Percentiles rank a stretch among this genome's conserved stretches.
These are phyloP conservation scores for Kuschelorhynchus macadamiae DNA, from an alignment of 2,888 invertebrate genomes.

Conservation along the genomic window DNA sequence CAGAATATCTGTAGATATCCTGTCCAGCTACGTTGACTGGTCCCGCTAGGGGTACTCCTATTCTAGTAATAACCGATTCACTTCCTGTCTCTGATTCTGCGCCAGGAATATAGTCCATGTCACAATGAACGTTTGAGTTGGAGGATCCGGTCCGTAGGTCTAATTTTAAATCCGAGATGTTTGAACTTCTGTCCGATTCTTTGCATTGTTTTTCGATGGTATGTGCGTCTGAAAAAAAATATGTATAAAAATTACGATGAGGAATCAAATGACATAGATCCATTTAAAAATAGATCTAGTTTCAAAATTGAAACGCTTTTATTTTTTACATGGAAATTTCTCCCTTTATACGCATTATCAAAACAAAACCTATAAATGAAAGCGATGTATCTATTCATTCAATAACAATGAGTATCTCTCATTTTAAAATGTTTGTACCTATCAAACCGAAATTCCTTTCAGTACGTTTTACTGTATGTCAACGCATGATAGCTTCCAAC, in stretches of 20 bases:
- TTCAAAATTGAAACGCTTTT: background rate
- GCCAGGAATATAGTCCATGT: conserved; percentile 73
- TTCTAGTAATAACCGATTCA: conserved; percentile 72
- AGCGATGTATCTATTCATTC: too few species aligned
- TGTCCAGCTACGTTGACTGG: conserved; percentile 82
- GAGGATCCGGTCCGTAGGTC: conserved; percentile 89
- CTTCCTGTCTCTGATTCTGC: conserved; percentile 72
- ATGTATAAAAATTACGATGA: background rate
- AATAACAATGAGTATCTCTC: too few species aligned
- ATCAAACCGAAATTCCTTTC: too few species aligned
- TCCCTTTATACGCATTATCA: too few species aligned
- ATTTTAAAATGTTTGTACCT: too few species aligned
- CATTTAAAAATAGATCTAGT: background rate
- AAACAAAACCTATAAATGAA: too few species aligned
- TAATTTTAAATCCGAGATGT: conserved; percentile 92
- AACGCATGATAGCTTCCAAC: too few species aligned
- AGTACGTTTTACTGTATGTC: too few species aligned
- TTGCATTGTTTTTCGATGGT: conserved; percentile 75
- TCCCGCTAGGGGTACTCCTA: conserved; percentile 83
- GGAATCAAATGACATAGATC: background rate
- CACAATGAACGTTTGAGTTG: conserved; percentile 76
- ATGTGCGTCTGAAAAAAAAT: conserved; percentile 68
- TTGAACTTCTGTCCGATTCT: conserved; percentile 91
- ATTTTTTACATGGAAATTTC: too few species aligned
- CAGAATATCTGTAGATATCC: conserved; percentile 79